Base-by-base conservation (phyloP, 2,113 vertebrate species). In the Argyrosomus japonicus region DNA sequence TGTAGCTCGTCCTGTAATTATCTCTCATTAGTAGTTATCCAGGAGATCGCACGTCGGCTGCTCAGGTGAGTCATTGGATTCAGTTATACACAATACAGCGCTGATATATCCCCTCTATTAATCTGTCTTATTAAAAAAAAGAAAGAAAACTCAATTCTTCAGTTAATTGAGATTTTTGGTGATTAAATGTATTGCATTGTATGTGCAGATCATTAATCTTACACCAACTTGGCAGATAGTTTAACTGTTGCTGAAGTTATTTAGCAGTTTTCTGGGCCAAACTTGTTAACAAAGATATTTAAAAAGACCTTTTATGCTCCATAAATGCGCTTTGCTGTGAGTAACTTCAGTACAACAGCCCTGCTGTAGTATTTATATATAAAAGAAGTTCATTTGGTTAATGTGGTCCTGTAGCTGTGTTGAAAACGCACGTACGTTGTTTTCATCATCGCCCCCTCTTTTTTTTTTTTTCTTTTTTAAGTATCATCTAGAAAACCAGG, bases 31-130 rank as follows among this genome's bases (percentile, higher is more conserved):
- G 29, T 47, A 27, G 36, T 32, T n/a, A 75, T 65, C 54, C 56
- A 68, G 29, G 76, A 58, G 25, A 23, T 48, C 70, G 58, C 23
- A 29, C 74, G 36, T 29, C 83, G 43, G 75, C 88, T 75, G 74
- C 63, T 10, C 9, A 91, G 92, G 94, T 93, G 89, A 93, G 92
- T 92, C 62, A 1, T 14, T 13, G 47, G 68, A 79, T 48, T 62
- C 18, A 5, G 45, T 79, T 71, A 1, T 25, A 29, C 50, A 79
- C 40, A 29, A 70, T 56, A 51, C 56, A 64, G 11, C 62, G 18
- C 27, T 63, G 29, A 62, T 47, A 21, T 47, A 63, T 21, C 15
- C 58, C 45, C 69, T 58, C 13, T 56, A n/a, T 15, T 62, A 19
- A 3, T 57, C 1, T 18, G 0, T 58, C 3, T 1, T 71, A 13